Evolutionary conservation across 2,888 invertebrate genomes (phyloP), one percentile per base, ranked within the genome.

Genomic region (Eurytoma californica): DNA sequence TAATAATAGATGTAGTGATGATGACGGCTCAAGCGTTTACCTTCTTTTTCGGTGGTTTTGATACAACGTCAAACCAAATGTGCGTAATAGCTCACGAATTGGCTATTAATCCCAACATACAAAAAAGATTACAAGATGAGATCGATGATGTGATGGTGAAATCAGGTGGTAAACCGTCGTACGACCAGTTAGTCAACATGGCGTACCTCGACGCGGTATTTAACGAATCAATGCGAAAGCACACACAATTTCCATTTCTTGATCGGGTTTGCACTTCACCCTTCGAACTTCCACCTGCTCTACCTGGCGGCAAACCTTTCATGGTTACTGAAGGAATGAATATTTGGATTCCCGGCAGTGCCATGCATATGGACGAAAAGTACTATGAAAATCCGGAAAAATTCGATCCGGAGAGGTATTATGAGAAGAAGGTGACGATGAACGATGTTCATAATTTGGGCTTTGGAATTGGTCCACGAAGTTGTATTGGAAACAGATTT

Each of bases 161-260:
- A 3, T 79, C 80, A 13, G 74, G 83, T 1, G 91, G 89, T 3
- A 84, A 89, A 16, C 81, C 90, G 3, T 90, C 89, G 0, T 92
- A 92, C 81, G 91, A 91, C 3, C 89, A 87, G 1, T 84, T 91
- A 1, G 88, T 90, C 4, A 90, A 90, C 47, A 91, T 93, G 88
- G 90, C 91, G 61, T 93, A 92, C 82, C 83, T 93, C 85, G 92
- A 93, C 69, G 92, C 92, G 90, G 91, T 93, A 0, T 84, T 92
- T 2, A 82, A 85, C 77, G 90, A 90, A 75, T 78, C 86, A 3
- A 72, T 90, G 9, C 83, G 90, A 16, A 79, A 86, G 49, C 87
- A 87, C 77, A 87, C 90, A 0, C 83, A 86, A 9, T 68, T 72
- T 0, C 28, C 83, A 0, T 66, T 86, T 3, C 49, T 85, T 0